phyloP scores from a whole-genome alignment of 2,888 invertebrate genomes.

The Acanthosepion pharaonis region DNA sequence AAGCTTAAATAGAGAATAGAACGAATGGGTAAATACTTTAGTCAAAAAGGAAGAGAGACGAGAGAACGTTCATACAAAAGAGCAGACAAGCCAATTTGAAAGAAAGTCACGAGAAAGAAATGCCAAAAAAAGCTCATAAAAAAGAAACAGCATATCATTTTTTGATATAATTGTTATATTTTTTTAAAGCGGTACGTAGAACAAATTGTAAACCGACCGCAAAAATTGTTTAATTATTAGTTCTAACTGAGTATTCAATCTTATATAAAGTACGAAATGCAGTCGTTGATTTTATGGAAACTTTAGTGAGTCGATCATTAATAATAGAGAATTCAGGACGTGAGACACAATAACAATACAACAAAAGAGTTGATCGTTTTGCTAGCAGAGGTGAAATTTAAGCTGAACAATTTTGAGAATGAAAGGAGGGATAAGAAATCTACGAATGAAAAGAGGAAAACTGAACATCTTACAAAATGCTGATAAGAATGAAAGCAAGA shows the following conservation, averaged over 20 bases:
- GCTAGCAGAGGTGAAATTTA: not conserved
- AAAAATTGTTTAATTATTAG: not conserved
- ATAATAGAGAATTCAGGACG: not conserved
- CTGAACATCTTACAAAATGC: not conserved
- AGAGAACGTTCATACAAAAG: not conserved
- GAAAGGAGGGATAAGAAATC: not conserved
- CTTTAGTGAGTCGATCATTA: not conserved
- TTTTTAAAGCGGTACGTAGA: too few species aligned
- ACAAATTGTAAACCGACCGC: not conserved
- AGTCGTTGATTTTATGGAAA: not conserved
- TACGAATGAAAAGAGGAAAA: not conserved
- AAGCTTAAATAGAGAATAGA: not conserved
- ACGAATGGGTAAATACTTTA: not conserved
- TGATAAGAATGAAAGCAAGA: not conserved
- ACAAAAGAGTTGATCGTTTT: not conserved
- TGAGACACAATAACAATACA: not conserved
- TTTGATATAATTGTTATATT: too few species aligned
- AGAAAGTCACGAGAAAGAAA: not conserved
- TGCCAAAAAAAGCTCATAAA: not conserved
- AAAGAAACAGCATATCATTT: not conserved
- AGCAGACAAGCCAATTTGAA: not conserved
- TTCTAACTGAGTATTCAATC: not conserved
- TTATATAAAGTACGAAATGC: not conserved
- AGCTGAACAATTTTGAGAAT: not conserved
- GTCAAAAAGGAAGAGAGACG: not conserved